Conservation (phyloP, 2,113 vertebrate species). For the Dasyornis broadbenti region DNA sequence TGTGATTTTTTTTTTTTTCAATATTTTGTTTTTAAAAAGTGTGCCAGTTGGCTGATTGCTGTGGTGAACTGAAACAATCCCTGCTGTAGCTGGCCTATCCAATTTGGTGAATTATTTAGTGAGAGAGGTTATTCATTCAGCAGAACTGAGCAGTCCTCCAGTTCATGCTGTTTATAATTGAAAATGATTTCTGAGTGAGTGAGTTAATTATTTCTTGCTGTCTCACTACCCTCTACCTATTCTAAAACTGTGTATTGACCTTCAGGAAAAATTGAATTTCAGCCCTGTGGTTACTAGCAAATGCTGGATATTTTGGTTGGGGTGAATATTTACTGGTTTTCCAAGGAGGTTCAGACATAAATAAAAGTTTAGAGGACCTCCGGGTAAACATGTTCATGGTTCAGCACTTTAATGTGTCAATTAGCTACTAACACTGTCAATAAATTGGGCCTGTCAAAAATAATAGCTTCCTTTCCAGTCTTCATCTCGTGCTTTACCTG, state of each 20-base stretch:
- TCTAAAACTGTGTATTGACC: conserved; percentile 31
- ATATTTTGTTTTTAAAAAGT: not conserved
- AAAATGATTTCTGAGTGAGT: conserved; percentile 45
- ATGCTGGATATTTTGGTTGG: conserved; percentile 50
- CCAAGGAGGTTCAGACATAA: conserved; percentile 69
- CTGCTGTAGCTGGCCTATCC: not conserved
- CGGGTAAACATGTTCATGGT: conserved; percentile 77
- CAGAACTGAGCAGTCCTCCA: not conserved
- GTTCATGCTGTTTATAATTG: conserved; percentile 54
- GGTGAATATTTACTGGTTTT: conserved; percentile 68
- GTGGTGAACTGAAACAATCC: not conserved
- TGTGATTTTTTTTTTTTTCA: not conserved
- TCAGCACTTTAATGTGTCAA: conserved; percentile 81
- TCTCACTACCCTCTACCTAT: conserved; percentile 23
- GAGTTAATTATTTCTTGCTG: conserved; percentile 54
- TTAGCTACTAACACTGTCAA: conserved; percentile 76
- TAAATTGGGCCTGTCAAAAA: conserved; percentile 79
- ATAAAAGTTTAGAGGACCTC: conserved; percentile 74
- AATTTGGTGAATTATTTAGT: conserved; percentile 16
- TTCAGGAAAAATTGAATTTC: conserved; percentile 47
- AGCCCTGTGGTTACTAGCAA: conserved; percentile 22
- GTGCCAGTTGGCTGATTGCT: not conserved
- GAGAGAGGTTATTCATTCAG: conserved; percentile 46
- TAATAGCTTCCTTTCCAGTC: conserved; percentile 68
- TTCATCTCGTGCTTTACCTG: conserved; percentile 24